Evolutionary conservation across 2,888 invertebrate genomes (phyloP), one percentile per base, ranked within the genome.

Genomic region (Noctua pronuba): DNA sequence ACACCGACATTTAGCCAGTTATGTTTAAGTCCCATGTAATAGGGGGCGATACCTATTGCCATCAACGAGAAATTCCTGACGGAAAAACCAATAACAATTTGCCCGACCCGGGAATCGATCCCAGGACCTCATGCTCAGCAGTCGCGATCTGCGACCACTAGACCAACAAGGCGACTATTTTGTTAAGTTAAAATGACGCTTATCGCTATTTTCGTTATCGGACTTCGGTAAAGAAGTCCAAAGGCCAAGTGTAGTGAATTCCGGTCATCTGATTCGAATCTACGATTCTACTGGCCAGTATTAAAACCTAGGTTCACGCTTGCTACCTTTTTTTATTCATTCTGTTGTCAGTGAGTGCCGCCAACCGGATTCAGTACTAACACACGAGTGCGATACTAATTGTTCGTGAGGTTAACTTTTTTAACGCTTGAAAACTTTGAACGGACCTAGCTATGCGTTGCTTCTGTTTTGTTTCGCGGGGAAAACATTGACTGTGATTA

Each of bases 351-450:
- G 74, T 80, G 76, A 80, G 79, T 75, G 78, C 75, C 74, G 73
- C 82, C 73, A 88, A 89, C 90, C 90, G 89, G 89, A 89, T 88
- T 89, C 73, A 70, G 55, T 77, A 52, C 68, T 41, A 49, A 69
- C 49, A 82, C 65, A 71, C 64, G 35, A 35, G 82, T 83, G 81
- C 79, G 75, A 79, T 86, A 84, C 84, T 90, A 88, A 89, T 90
- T 89, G 83, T 88, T 88, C 83, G 82, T 82, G 78, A 85, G 73
- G 60, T 79, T 79, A 73, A 24, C 28, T 78, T 80, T 81, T 82
- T 87, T 73, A 72, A 69, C 62, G 73, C 65, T 74, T 60, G 28
- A 64, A 67, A 80, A 75, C 41, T 65, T n/a, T 18, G n/a, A 38
- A 64, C n/a, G 38, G 13, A 38, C 13, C 1, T 38, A 24, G 38